These are phyloP conservation scores for Augochlorella aurata DNA, from an alignment of 2,888 invertebrate species.

Conservation along the genomic window DNA sequence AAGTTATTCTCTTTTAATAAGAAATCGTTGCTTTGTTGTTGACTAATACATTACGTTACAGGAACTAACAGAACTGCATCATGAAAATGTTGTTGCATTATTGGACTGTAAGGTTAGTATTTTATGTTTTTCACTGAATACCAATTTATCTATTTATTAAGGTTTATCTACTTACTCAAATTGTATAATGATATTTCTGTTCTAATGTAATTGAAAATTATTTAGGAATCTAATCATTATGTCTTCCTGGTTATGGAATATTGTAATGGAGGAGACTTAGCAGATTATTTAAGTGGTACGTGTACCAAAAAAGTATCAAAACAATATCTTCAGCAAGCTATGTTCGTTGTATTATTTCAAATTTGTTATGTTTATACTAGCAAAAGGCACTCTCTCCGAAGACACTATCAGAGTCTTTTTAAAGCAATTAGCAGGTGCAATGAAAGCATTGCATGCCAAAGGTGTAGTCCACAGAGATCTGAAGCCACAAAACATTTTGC, in stretches of 20 bases:
- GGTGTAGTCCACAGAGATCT: slow-evolving; percentile 99
- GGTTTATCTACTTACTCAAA: neutral
- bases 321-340: neutral
- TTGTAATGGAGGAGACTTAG: slow-evolving; percentile 99
- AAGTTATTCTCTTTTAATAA: neutral
- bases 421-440: slow-evolving; percentile 97
- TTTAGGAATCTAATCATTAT: slow-evolving; percentile 93
- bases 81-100: slow-evolving; percentile 98
- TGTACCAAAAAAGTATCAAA: slow-evolving; percentile 6
- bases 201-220: slow-evolving; percentile 40
- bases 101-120: slow-evolving; percentile 93
- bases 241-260: slow-evolving; percentile 99
- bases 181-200: neutral
- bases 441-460: slow-evolving; percentile 98
- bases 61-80: slow-evolving; percentile 98
- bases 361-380: slow-evolving; percentile 77
- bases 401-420: slow-evolving; percentile 98
- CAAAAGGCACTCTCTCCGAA: slow-evolving; percentile 97
- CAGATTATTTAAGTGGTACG: slow-evolving; percentile 94
- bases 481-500: slow-evolving; percentile 99
- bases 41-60: slow-evolving; percentile 78
- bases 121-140: slow-evolving; percentile 17
- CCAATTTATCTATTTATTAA: neutral
- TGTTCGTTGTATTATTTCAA: slow-evolving; percentile 3
- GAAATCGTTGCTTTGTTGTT: slow-evolving; percentile 28